Evolutionary conservation across 2,797 vertebrate genomes (phyloP).

Genomic region (Carcharodon carcharias): DNA sequence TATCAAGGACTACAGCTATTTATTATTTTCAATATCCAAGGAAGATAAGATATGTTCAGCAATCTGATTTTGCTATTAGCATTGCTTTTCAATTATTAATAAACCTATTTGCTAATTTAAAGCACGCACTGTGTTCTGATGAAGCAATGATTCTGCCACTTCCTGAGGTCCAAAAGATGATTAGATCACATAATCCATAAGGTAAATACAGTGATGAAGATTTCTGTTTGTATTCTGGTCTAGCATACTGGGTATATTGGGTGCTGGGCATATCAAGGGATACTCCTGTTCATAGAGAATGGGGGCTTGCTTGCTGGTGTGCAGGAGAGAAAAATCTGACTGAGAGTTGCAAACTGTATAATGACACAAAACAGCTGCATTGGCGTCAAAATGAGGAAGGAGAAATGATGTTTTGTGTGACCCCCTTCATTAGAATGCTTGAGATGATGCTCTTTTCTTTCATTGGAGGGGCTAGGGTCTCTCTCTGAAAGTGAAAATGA

Average conservation of each 20-base stretch:
- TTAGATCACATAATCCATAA: background rate
- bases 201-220: background rate
- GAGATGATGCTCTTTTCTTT: background rate
- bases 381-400: background rate
- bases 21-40: background rate
- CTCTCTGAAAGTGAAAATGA: background rate
- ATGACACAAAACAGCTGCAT: background rate
- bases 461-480: background rate
- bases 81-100: background rate
- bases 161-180: background rate
- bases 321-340: background rate
- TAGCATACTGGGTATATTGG: no score
- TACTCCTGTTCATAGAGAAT: background rate
- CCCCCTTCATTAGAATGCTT: background rate
- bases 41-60: background rate
- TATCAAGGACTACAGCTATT: background rate
- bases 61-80: background rate
- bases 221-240: background rate
- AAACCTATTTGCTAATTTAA: background rate
- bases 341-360: background rate
- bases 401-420: background rate
- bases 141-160: background rate
- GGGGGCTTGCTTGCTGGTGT: background rate
- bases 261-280: background rate
- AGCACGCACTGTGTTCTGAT: background rate